These are phyloP conservation scores for Tiaroga cobitis DNA, from an alignment of 2,797 vertebrate genomes.

Conservation along the genomic window DNA sequence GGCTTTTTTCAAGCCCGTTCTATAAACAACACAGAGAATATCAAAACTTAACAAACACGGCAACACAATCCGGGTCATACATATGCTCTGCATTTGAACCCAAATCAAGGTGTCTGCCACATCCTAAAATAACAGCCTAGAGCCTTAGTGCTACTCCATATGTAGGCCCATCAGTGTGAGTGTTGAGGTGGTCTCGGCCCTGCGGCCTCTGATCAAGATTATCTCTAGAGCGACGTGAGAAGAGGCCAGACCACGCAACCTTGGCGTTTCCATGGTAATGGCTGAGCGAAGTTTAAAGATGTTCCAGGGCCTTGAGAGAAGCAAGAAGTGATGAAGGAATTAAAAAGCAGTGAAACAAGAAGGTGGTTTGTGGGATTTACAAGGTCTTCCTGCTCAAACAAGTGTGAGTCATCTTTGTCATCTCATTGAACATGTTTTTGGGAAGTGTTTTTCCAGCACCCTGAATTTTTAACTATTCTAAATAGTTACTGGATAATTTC, in stretches of 20 bases:
- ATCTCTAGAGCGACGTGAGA: constrained; percentile 48
- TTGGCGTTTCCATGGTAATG: constrained; percentile 47
- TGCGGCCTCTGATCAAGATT: constrained; percentile 54
- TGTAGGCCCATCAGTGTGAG: constrained; percentile 49
- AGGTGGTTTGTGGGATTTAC: constrained; percentile 25
- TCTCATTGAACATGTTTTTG: neutral
- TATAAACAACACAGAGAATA: constrained; percentile 32
- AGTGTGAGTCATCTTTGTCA: neutral
- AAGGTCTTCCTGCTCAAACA: neutral
- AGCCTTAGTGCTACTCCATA: constrained; percentile 49
- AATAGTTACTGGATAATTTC: neutral
- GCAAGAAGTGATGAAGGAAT: neutral
- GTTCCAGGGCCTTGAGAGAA: constrained; percentile 49
- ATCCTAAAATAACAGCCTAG: constrained; percentile 42
- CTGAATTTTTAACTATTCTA: neutral
- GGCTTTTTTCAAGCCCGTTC: constrained; percentile 19
- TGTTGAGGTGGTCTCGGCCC: constrained; percentile 8
- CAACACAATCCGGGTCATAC: constrained; percentile 41
- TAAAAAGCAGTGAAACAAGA: constrained; percentile 15
- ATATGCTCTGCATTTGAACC: constrained; percentile 38
- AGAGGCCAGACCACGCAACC: neutral
- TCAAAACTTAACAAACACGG: constrained; percentile 18
- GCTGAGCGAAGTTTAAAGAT: constrained; percentile 41
- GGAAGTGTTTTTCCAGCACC: neutral
- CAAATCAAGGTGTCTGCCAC: constrained; percentile 42